These are phyloP conservation scores for Lithobates pipiens DNA, from an alignment of 2,797 vertebrate genomes.

Conservation along the genomic window DNA sequence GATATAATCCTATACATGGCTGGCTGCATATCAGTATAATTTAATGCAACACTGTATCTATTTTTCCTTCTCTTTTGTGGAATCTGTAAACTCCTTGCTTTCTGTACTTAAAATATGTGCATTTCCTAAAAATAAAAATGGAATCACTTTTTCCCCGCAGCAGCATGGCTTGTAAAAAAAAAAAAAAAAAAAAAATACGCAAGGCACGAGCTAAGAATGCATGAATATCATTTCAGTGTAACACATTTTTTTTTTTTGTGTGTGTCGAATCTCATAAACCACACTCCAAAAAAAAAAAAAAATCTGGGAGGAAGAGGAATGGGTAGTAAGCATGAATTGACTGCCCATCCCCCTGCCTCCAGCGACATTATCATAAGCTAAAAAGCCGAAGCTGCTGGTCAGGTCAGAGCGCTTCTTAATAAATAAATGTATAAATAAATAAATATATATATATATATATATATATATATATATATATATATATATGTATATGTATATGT, in stretches of 20 bases:
- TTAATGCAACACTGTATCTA: not conserved
- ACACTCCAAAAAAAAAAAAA: conserved; percentile 45
- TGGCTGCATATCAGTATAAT: not conserved
- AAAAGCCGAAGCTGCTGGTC: conserved; percentile 43
- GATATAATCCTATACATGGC: not conserved
- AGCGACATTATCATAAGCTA: conserved; percentile 49
- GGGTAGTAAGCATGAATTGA: conserved; percentile 22
- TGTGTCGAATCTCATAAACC: conserved; percentile 18
- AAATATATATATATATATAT: not conserved
- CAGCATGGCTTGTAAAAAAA: not conserved
- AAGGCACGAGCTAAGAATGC: conserved; percentile 1
- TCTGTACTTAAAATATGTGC: not conserved
- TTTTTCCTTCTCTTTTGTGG: not conserved
- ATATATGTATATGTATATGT: too few species aligned
- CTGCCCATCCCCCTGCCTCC: conserved; percentile 44
- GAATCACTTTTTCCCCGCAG: not conserved
- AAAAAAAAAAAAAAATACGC: not conserved
- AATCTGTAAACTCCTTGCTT: conserved; percentile 1
- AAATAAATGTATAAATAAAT: not conserved
- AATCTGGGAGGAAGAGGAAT: conserved; percentile 39
- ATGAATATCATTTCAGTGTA: conserved; percentile 22
- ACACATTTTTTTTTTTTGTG: conserved; percentile 15
- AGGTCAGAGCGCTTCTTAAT: conserved; percentile 15
- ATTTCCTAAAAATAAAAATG: conserved; percentile 8
- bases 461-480: too few species aligned